A percentile compares a stretch with the other conserved stretches of the same genome.
Evolutionary conservation across 2,113 vertebrate species (phyloP).

Genomic region (Turnix velox): DNA sequence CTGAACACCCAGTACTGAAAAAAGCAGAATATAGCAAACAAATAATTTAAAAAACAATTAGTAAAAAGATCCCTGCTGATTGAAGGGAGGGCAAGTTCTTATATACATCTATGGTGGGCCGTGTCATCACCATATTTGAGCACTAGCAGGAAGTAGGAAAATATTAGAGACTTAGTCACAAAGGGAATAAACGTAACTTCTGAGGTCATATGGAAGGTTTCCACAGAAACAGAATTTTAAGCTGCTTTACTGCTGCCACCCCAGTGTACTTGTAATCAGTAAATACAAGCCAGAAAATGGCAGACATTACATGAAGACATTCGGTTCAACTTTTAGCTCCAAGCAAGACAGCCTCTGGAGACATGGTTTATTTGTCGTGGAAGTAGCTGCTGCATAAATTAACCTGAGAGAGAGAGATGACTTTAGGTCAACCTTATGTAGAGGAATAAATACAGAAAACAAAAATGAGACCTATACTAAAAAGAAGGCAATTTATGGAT

Average conservation of each 20-base stretch:
- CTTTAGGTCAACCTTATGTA: background rate
- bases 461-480: background rate
- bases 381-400: background rate
- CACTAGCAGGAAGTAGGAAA: background rate
- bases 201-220: background rate
- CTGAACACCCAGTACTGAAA: background rate
- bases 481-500: rapidly evolving
- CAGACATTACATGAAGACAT: background rate
- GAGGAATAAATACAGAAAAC: background rate
- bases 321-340: background rate
- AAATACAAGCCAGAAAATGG: background rate
- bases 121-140: background rate
- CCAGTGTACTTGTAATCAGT: background rate
- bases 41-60: background rate
- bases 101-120: background rate
- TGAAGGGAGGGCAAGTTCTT: background rate
- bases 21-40: background rate
- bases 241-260: background rate
- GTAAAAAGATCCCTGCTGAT: background rate
- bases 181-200: background rate
- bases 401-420: background rate
- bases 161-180: background rate
- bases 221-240: background rate
- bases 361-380: background rate
- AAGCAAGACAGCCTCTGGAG: background rate